Evolutionary conservation across 2,113 vertebrate genomes (phyloP).

Genomic region (Platycercus adscitus): DNA sequence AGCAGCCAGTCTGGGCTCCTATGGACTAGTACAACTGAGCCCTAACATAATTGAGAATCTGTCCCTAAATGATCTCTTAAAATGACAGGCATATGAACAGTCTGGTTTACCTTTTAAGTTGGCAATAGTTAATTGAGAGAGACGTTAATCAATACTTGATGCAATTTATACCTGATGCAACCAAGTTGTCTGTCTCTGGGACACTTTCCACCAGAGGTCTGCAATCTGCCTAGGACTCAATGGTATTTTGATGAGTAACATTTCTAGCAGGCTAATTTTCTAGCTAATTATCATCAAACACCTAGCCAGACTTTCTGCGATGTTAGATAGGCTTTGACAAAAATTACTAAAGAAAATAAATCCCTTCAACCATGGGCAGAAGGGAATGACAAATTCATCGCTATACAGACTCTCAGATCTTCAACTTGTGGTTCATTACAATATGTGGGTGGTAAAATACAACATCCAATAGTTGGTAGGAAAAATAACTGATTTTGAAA

Average conservation of each 20-base stretch:
- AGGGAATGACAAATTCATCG: conserved; percentile 63
- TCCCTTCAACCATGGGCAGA: background rate
- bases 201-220: conserved; percentile 54
- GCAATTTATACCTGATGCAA: conserved; percentile 54
- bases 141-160: conserved; percentile 57
- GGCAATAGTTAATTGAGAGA: background rate
- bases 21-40: background rate
- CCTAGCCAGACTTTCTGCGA: conserved; percentile 62
- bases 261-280: conserved; percentile 72
- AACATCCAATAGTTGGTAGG: conserved; percentile 38
- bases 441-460: conserved; percentile 61
- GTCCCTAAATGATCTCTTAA: background rate
- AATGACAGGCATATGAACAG: background rate
- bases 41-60: background rate
- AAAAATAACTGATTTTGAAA: conserved; percentile 61
- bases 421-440: conserved; percentile 58
- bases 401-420: conserved; percentile 61
- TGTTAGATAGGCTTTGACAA: conserved; percentile 66
- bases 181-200: conserved; percentile 58
- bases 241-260: conserved; percentile 64
- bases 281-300: conserved; percentile 73
- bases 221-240: conserved; percentile 25
- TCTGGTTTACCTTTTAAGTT: background rate
- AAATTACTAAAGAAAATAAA: background rate
- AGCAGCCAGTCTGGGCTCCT: background rate